Base-by-base conservation (phyloP, 2,888 invertebrate species). In the Ophraella communa region DNA sequence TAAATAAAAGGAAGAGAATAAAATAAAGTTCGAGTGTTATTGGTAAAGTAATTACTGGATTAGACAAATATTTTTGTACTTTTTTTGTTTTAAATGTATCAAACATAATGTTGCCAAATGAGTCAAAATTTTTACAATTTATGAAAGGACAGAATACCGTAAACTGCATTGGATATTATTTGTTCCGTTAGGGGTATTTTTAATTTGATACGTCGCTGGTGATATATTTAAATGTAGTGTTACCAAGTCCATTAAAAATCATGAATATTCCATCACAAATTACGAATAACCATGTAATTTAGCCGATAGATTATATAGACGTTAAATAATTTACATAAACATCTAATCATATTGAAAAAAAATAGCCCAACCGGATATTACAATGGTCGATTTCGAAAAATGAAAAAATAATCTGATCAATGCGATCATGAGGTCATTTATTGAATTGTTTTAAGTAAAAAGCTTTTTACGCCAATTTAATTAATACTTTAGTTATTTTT, bases 251-350 rank as follows among this genome's bases (percentile, higher is more conserved):
- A 69, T 69, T 67, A 64, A 69, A 69, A 67, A 66, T 67, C 67
- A 69, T 69, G 69, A 69, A 69, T 69, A 69, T 69, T 69, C 69
- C 66, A 64, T 61, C 58, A 49, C 65, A 65, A 67, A 69, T 69
- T 67, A 62, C 67, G 59, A 61, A 69, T 55, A 64, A 67, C 58
- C 65, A 65, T 69, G 69, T 69, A 69, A 69, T 69, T 69, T 65
- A 42, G 58, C 35, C 67, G 64, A 69, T 69, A 67, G 65, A 60
- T 69, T 64, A 64, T 69, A 67, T 65, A 64, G 64, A 67, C 51
- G 61, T 67, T 64, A 55, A 35, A 33, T 42, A 49, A 69, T 69
- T 69, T 65, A 53, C 69, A 69, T 69, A 67, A 62, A 51, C 59
- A 62, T 58, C 62, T 58, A 67, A 67, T 65, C 61, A 51, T 62